Percentiles rank a stretch among this genome's conserved stretches.
phyloP scores from a whole-genome alignment of 2,113 vertebrate species.

The Cyphotilapia sp. region DNA sequence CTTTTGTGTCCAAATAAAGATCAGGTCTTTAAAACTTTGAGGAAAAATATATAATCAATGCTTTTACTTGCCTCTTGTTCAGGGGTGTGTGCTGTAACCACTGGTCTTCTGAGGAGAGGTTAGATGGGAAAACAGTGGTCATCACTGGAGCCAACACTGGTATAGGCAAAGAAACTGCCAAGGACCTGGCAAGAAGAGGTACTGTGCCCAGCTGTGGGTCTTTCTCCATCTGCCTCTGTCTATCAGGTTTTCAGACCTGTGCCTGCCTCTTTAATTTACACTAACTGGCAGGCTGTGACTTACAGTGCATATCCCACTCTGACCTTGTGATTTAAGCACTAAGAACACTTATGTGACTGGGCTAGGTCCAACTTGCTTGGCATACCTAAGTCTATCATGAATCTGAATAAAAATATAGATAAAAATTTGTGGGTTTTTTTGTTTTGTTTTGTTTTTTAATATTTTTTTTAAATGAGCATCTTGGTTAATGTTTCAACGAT shows the following conservation, averaged over 20 bases:
- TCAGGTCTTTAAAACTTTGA: neutral
- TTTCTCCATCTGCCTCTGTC: neutral
- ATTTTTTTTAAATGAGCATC: neutral
- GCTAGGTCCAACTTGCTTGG: neutral
- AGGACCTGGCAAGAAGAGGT: slow-evolving; percentile 73
- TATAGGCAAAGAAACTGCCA: slow-evolving; percentile 74
- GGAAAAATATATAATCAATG: neutral
- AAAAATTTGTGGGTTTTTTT: accelerated
- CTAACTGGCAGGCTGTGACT: neutral
- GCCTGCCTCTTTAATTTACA: neutral
- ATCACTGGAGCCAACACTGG: slow-evolving; percentile 76
- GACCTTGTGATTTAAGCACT: neutral
- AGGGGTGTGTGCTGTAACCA: slow-evolving; percentile 45
- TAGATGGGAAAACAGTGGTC: slow-evolving; percentile 71
- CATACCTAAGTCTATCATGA: neutral
- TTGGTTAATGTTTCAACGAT: neutral
- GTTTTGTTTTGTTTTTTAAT: neutral
- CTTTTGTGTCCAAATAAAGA: neutral
- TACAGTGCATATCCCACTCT: neutral
- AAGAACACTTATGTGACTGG: neutral
- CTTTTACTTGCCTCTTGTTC: neutral
- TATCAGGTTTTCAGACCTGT: neutral
- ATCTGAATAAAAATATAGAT: neutral
- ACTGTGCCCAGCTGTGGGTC: neutral
- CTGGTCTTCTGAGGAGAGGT: slow-evolving; percentile 66